Conservation (phyloP, 2,888 invertebrate genomes). For the Heterodera filipjevi region DNA sequence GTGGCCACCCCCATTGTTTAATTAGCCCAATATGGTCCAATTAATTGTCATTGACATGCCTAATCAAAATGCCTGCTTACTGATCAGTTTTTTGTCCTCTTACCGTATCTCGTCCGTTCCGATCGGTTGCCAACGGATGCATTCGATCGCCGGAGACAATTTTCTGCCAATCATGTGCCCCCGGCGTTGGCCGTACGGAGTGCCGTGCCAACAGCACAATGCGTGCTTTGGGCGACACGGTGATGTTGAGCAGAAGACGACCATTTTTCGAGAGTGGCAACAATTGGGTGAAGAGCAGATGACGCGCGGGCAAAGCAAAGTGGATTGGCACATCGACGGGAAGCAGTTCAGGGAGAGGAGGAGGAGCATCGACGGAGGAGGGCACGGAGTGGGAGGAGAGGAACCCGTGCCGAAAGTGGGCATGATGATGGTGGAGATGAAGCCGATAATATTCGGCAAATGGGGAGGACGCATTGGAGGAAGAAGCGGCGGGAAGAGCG, state of each 20-base stretch:
- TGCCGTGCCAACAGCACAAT: slow-evolving; percentile 90
- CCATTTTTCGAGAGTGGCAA: slow-evolving; percentile 12
- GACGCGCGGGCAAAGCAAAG: slow-evolving; percentile 16
- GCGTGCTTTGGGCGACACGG: slow-evolving; percentile 60
- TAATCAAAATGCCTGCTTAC: neutral
- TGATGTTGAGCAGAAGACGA: slow-evolving; percentile 47
- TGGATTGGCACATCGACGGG: slow-evolving; percentile 12
- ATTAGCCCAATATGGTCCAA: too few species aligned
- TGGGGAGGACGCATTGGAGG: neutral
- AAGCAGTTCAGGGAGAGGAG: slow-evolving; percentile 13
- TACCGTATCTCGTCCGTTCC: slow-evolving; percentile 19
- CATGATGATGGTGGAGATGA: neutral
- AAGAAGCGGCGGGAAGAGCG: neutral
- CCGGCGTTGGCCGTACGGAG: slow-evolving; percentile 91
- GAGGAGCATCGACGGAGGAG: neutral
- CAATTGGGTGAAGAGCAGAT: slow-evolving; percentile 23
- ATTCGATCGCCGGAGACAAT: slow-evolving; percentile 53
- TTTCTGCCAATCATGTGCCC: slow-evolving; percentile 84
- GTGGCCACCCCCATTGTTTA: too few species aligned
- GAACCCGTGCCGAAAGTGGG: neutral
- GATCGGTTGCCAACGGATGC: slow-evolving; percentile 34
- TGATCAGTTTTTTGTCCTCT: slow-evolving; percentile 20
- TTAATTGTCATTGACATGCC: too few species aligned
- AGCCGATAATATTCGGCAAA: neutral
- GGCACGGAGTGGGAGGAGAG: neutral